Conservation (phyloP, 2,888 invertebrate genomes). For the Bombylius major region DNA sequence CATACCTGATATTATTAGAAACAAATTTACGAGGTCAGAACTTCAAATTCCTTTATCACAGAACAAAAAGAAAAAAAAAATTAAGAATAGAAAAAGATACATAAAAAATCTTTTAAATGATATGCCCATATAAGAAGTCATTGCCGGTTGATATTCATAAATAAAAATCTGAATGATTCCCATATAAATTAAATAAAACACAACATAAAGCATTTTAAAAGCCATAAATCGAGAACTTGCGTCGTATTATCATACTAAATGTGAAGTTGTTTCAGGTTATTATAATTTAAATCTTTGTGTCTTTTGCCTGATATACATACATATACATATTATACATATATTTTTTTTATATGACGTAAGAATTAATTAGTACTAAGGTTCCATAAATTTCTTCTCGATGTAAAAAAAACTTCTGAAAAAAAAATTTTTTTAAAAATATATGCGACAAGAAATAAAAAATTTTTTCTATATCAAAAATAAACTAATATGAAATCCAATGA, state of each 20-base stretch:
- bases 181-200: slow-evolving; percentile 35
- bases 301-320: background rate
- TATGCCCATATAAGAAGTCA: background rate
- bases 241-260: slow-evolving; percentile 14
- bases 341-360: slow-evolving; percentile 14
- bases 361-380: slow-evolving; percentile 30
- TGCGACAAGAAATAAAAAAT: slow-evolving; percentile 2
- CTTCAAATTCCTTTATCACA: slow-evolving; percentile 6
- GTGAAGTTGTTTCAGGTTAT: background rate
- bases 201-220: slow-evolving; percentile 34
- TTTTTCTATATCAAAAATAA: too few species aligned
- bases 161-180: slow-evolving; percentile 14
- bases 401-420: background rate
- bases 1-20: background rate
- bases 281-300: background rate
- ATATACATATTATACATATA: background rate
- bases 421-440: slow-evolving; percentile 1
- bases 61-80: background rate
- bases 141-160: slow-evolving; percentile 4
- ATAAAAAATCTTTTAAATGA: background rate
- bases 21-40: slow-evolving; percentile 12
- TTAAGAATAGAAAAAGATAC: background rate
- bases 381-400: slow-evolving; percentile 26
- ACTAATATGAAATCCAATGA: too few species aligned
- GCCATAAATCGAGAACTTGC: slow-evolving; percentile 28